Percentiles rank a stretch among this genome's conserved stretches.
phyloP scores from a whole-genome alignment of 2,797 vertebrate genomes.

The Phataginus tetradactyla region DNA sequence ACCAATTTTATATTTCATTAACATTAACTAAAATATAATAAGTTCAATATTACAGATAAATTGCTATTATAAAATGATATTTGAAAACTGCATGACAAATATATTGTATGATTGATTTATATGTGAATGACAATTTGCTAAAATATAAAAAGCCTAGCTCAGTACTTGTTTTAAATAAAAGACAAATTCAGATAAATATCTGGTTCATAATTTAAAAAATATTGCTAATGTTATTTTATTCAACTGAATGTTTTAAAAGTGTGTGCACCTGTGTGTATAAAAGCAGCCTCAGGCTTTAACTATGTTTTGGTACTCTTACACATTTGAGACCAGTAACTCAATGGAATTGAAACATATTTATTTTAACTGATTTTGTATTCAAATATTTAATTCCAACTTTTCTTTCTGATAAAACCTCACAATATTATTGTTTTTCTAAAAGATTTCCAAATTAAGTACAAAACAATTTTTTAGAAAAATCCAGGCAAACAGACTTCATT shows the following conservation, averaged over 20 bases:
- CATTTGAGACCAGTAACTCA: constrained; percentile 29
- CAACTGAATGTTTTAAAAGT: not conserved
- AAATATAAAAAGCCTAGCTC: constrained; percentile 19
- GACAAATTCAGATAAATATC: constrained; percentile 3
- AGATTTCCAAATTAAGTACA: constrained; percentile 39
- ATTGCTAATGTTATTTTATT: constrained; percentile 39
- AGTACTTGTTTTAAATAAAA: constrained; percentile 53
- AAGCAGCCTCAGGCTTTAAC: constrained; percentile 31
- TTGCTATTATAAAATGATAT: constrained; percentile 45
- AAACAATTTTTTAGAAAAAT: constrained; percentile 42
- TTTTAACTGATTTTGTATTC: constrained; percentile 50
- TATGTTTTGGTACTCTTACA: not conserved
- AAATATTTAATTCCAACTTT: constrained; percentile 16
- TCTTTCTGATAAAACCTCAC: not conserved
- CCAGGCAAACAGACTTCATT: not conserved
- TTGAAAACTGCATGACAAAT: constrained; percentile 36
- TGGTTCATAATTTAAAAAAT: not conserved
- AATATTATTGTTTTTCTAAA: not conserved
- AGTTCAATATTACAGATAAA: constrained; percentile 59
- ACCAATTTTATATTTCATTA: constrained; percentile 71
- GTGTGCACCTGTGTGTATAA: not conserved
- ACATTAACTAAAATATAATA: constrained; percentile 54
- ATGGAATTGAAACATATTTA: not conserved
- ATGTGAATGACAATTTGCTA: constrained; percentile 6
- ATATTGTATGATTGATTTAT: constrained; percentile 46